Evolutionary conservation across 1,140 invertebrate genomes (phyloP), one percentile per base, ranked within the genome.

Genomic region (Apocrypta bakeri): DNA sequence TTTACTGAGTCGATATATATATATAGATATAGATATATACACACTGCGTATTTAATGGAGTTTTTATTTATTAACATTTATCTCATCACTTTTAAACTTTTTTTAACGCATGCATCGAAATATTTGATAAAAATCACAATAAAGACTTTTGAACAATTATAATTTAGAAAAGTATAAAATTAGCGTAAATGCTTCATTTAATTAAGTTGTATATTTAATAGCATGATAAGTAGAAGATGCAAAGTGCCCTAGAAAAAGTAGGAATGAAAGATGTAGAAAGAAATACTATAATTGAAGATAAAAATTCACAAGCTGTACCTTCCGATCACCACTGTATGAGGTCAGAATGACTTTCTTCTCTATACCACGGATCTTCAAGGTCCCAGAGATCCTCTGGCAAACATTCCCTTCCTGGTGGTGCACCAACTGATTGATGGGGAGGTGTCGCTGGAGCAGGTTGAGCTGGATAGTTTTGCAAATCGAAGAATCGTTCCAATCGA

Each of bases 341-440:
- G 61, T 85, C 84, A 2, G 83, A 82, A 17, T 6, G 40, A 14
- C 79, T 64, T 2, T 79, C 29, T 40, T 86, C 83, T 0, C 27
- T 40, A 21, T 82, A 83, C 84, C 84, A 86, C 0, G 85, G 85
- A 69, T 86, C 85, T 0, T 85, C 82, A 24, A 85, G n/a, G 0
- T 85, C 85, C 83, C 84, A 84, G 3, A 85, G 83, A 83, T 86
- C 85, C 1, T 31, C 72, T 61, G 69, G 56, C 1, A 86, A 25
- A 7, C 42, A 24, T 42, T 85, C 81, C 31, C 85, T 71, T 0
- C 85, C 84, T 0, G 79, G 72, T 24, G 83, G 85, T 21, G 84
- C 24, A 25, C 71, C 63, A 37, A 2, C 33, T 27, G 71, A 29
- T 1, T 0, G 2, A 8, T 61, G 61, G 2, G 25, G 29, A 17